Evolutionary conservation across 2,113 vertebrate species (phyloP).

Genomic region (Ginglymostoma cirratum): DNA sequence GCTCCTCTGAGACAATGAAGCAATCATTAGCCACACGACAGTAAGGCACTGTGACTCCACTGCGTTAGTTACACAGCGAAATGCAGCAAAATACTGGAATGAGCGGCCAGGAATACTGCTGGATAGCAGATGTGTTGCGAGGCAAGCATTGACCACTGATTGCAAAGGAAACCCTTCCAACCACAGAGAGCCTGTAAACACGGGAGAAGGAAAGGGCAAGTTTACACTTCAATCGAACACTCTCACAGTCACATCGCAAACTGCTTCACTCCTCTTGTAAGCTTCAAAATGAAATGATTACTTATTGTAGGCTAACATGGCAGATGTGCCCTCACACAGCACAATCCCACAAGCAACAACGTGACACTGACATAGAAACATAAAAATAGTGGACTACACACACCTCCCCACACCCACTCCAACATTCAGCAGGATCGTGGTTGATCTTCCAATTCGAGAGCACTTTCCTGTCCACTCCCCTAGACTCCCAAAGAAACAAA

Average conservation of each 20-base stretch:
- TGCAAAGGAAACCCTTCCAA: neutral
- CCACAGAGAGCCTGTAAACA: neutral
- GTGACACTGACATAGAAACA: neutral
- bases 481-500: neutral
- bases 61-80: neutral
- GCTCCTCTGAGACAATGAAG: neutral
- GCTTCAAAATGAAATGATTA: neutral
- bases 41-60: neutral
- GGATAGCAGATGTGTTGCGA: neutral
- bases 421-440: too few relatives aligned
- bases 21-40: neutral
- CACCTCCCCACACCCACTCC: too few relatives aligned
- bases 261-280: neutral
- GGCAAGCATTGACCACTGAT: neutral
- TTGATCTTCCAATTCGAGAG: neutral
- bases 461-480: neutral
- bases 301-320: neutral
- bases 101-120: neutral
- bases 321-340: neutral
- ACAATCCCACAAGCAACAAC: neutral
- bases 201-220: neutral
- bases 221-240: neutral
- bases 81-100: neutral
- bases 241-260: neutral
- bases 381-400: neutral